Percentiles rank a stretch among this genome's conserved stretches.
Evolutionary conservation across 2,888 invertebrate genomes (phyloP).

Genomic region (Hoplodrina blanda): DNA sequence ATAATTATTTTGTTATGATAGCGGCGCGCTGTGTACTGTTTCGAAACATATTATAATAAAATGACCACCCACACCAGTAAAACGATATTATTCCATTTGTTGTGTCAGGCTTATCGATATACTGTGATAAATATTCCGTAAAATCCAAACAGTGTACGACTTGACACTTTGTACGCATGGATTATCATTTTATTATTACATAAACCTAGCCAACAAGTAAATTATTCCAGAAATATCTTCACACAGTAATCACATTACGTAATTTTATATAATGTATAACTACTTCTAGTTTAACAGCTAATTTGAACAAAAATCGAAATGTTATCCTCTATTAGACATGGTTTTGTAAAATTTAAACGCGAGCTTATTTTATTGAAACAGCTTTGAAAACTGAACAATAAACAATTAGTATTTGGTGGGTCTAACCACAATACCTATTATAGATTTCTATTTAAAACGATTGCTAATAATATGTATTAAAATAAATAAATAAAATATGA

Average conservation of each 20-base stretch:
- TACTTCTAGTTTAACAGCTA: not conserved
- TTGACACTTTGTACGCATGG: conserved; percentile 1
- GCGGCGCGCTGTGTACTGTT: conserved; percentile 56
- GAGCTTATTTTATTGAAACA: not conserved
- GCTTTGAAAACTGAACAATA: not conserved
- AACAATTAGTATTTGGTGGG: not conserved
- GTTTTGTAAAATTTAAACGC: not conserved
- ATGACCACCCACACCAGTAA: conserved; percentile 51
- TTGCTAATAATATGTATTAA: not conserved
- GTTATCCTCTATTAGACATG: too few relatives aligned
- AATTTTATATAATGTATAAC: not conserved
- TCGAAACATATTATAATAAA: conserved; percentile 59
- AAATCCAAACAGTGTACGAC: conserved; percentile 45
- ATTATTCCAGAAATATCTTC: not conserved
- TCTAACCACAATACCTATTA: not conserved
- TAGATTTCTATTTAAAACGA: not conserved
- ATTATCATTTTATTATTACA: conserved; percentile 9
- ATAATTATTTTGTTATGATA: conserved; percentile 60
- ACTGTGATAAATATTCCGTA: conserved; percentile 51
- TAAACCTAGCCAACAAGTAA: not conserved
- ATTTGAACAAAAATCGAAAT: not conserved
- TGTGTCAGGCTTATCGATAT: conserved; percentile 57
- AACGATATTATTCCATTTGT: conserved; percentile 63
- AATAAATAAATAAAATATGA: not conserved
- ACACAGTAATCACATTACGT: not conserved